These are phyloP conservation scores for Mixornis gularis DNA, from an alignment of 2,113 vertebrate genomes.

Conservation along the genomic window DNA sequence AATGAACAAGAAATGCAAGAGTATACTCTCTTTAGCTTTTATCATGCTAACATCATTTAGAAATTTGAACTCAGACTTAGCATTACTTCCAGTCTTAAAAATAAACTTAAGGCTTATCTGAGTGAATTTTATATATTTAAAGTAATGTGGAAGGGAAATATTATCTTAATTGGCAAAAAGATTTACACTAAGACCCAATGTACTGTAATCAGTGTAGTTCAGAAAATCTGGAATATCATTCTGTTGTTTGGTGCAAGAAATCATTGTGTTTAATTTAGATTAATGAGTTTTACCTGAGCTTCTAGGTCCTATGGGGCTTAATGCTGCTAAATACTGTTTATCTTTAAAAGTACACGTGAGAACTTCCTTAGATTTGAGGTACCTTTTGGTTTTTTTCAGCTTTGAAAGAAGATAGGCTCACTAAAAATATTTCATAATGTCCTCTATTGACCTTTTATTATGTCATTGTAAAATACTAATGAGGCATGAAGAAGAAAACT, in stretches of 20 bases:
- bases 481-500: background rate
- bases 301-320: background rate
- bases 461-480: background rate
- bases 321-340: background rate
- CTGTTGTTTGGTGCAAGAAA: background rate
- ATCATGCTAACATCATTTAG: background rate
- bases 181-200: background rate
- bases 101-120: background rate
- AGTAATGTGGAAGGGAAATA: background rate
- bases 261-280: background rate
- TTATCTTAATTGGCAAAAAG: background rate
- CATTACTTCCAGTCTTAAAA: background rate
- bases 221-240: background rate
- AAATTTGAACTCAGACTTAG: background rate
- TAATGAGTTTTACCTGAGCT: background rate
- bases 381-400: background rate
- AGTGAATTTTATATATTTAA: background rate
- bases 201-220: background rate
- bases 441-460: background rate
- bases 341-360: background rate
- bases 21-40: background rate
- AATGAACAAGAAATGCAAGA: background rate
- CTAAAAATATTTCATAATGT: background rate
- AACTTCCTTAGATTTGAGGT: background rate
- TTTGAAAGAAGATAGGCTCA: background rate